These are phyloP conservation scores for Blennius ocellaris DNA, from an alignment of 2,113 vertebrate species.

Conservation along the genomic window DNA sequence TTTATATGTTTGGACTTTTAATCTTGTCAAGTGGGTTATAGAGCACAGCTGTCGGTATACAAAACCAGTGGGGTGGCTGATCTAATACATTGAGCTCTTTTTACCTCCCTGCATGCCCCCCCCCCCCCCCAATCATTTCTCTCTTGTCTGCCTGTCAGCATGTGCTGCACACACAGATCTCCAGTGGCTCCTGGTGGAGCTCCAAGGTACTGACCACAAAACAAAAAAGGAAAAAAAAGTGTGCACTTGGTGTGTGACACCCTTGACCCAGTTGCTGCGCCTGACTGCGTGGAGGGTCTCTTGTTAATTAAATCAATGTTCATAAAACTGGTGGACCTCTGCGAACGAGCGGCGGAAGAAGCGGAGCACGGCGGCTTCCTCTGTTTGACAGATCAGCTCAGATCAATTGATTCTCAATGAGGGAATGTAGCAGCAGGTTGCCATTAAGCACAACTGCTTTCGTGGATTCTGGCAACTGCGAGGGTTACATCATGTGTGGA, in stretches of 20 bases:
- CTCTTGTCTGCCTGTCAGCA: slow-evolving; percentile 6
- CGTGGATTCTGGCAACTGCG: slow-evolving; percentile 36
- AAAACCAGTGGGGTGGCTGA: slow-evolving; percentile 76
- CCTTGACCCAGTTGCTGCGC: slow-evolving; percentile 61
- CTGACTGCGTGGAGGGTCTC: slow-evolving; percentile 8
- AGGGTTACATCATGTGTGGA: slow-evolving; percentile 34
- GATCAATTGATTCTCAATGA: slow-evolving; percentile 30
- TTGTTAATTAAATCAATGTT: slow-evolving; percentile 47
- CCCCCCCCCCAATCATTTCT: slow-evolving; percentile 26
- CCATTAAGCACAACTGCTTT: slow-evolving; percentile 21
- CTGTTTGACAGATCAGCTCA: slow-evolving; percentile 35
- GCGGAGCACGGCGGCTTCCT: background rate
- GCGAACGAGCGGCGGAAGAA: slow-evolving; percentile 14
- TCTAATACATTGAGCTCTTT: slow-evolving; percentile 73
- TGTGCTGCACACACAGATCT: slow-evolving; percentile 39
- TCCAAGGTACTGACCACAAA: slow-evolving; percentile 31
- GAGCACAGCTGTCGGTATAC: slow-evolving; percentile 76
- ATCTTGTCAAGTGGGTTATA: slow-evolving; percentile 79
- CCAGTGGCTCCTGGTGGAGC: slow-evolving; percentile 75
- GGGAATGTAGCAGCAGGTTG: slow-evolving; percentile 21
- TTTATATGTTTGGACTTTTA: slow-evolving; percentile 78
- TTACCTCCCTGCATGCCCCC: slow-evolving; percentile 52
- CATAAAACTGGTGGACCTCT: slow-evolving; percentile 26
- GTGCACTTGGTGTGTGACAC: slow-evolving; percentile 38
- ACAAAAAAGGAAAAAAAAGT: background rate